Evolutionary conservation across 2,888 invertebrate species (phyloP).

Genomic region (Molanna angustata): DNA sequence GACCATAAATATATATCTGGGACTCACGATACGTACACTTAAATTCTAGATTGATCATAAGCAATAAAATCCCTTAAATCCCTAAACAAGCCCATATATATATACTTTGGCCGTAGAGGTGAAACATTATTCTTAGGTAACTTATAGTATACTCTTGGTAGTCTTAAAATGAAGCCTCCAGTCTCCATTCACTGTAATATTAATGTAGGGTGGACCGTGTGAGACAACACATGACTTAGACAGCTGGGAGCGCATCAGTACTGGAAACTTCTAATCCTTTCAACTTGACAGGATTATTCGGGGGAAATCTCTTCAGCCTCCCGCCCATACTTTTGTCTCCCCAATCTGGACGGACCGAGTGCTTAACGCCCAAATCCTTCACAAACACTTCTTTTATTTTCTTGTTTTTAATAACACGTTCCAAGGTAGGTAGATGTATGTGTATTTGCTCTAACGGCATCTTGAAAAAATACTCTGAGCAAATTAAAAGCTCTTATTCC

Average conservation of each 20-base stretch:
- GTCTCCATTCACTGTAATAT: too few relatives aligned
- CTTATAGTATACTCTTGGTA: too few relatives aligned
- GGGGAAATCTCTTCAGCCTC: neutral
- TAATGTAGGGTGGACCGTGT: too few relatives aligned
- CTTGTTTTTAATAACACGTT: slow-evolving; percentile 18
- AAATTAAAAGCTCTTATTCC: slow-evolving; percentile 33
- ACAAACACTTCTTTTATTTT: neutral
- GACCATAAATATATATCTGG: too few relatives aligned
- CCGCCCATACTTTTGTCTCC: neutral
- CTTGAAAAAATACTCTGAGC: slow-evolving; percentile 31
- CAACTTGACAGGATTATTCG: neutral
- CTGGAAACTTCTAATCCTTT: slow-evolving; percentile 5
- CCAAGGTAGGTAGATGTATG: too few relatives aligned
- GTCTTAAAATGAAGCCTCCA: too few relatives aligned
- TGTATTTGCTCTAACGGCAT: slow-evolving; percentile 29
- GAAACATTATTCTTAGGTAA: too few relatives aligned
- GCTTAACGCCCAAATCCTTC: slow-evolving; percentile 5
- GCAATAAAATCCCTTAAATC: too few relatives aligned
- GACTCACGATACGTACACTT: too few relatives aligned
- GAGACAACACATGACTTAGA: neutral
- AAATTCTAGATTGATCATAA: too few relatives aligned
- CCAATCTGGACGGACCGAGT: neutral
- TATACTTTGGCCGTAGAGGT: too few relatives aligned
- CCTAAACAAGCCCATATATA: too few relatives aligned
- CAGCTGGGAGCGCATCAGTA: slow-evolving; percentile 3